Evolutionary conservation across 2,113 vertebrate genomes (phyloP).

Genomic region (Ptyas mucosa): DNA sequence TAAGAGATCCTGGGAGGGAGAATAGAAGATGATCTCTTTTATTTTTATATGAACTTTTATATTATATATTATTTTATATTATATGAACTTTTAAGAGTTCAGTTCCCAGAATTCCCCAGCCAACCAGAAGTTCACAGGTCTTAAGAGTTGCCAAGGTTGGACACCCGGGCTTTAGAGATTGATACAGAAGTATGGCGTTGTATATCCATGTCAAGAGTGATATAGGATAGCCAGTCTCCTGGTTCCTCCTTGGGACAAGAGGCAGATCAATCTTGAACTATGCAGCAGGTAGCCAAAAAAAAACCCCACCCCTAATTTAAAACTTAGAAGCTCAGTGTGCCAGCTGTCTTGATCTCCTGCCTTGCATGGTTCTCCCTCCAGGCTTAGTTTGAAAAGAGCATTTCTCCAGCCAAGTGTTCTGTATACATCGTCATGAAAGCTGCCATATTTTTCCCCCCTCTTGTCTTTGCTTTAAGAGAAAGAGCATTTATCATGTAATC

Average conservation of each 20-base stretch:
- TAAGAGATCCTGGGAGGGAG: neutral
- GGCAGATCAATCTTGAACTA: neutral
- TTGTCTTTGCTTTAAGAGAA: neutral
- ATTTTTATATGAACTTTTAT: too few relatives aligned
- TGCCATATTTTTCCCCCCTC: neutral
- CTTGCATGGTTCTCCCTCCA: neutral
- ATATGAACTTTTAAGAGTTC: too few relatives aligned
- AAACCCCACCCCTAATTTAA: neutral
- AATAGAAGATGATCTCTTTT: too few relatives aligned
- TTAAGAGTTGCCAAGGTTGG: neutral
- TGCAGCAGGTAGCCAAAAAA: neutral
- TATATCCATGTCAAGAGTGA: neutral
- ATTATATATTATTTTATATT: too few relatives aligned
- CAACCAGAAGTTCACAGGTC: neutral
- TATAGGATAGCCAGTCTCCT: too few relatives aligned
- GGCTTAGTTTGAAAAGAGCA: neutral
- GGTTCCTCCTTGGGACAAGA: neutral
- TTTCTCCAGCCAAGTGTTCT: neutral
- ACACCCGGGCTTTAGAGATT: neutral
- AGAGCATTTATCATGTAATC: neutral
- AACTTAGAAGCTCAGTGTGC: neutral
- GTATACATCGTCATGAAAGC: neutral
- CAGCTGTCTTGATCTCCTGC: neutral
- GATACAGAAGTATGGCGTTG: neutral
- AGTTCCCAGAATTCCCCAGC: neutral